Percentiles rank a stretch among this genome's conserved stretches.
Evolutionary conservation across 23 tunicate species (phyloP).

Genomic region (Phallusia fumigata): DNA sequence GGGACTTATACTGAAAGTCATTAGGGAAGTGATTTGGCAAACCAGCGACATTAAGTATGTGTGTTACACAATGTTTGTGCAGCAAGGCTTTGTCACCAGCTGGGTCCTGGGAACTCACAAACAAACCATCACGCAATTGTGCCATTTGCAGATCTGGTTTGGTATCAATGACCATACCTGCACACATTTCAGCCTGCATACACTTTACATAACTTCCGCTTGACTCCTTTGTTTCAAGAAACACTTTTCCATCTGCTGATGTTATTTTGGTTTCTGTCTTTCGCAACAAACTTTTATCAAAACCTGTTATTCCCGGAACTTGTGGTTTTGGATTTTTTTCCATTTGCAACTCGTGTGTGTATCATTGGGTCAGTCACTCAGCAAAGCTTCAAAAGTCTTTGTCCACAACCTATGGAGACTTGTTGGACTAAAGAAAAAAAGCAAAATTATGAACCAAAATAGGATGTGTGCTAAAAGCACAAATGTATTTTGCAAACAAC

Average conservation of each 20-base stretch:
- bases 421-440: no score
- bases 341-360: no score
- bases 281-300: neutral
- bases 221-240: neutral
- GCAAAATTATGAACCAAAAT: no score
- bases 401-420: no score
- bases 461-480: no score
- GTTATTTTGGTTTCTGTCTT: constrained; percentile 6
- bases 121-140: constrained; percentile 15
- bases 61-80: constrained; percentile 29
- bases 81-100: constrained; percentile 21
- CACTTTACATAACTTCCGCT: neutral
- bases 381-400: no score
- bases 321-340: neutral
- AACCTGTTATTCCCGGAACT: neutral
- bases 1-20: constrained; percentile 18
- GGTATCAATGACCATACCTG: constrained; percentile 39
- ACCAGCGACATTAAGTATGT: constrained; percentile 36
- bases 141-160: constrained; percentile 46
- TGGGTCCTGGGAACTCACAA: constrained; percentile 41
- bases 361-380: no score
- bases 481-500: no score
- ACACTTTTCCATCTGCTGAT: neutral
- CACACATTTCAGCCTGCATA: no score
- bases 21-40: constrained; percentile 34